Conservation (phyloP, 2,797 vertebrate genomes). For the Garrulus glandarius region DNA sequence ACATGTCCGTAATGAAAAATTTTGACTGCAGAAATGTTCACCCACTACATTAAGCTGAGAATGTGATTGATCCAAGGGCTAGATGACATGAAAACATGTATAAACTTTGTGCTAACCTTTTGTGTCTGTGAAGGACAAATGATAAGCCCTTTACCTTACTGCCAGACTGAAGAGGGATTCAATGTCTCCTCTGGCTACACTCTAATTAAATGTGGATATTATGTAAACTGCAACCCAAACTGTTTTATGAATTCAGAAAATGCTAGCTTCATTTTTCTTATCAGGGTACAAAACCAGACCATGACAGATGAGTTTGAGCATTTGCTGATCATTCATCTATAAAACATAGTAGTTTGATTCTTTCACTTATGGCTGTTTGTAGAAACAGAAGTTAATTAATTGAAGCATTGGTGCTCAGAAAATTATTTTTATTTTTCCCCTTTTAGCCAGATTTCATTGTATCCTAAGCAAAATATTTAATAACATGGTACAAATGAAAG, state of each 20-base stretch:
- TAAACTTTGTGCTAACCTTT: constrained; percentile 15
- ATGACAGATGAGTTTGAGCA: constrained; percentile 74
- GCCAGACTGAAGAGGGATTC: constrained; percentile 12
- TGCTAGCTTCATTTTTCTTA: constrained; percentile 70
- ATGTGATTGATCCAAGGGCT: neutral
- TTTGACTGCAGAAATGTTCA: neutral
- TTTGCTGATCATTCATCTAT: constrained; percentile 79
- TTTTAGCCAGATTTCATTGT: constrained; percentile 44
- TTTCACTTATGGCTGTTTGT: constrained; percentile 73
- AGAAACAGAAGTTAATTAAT: constrained; percentile 78
- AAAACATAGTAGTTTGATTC: constrained; percentile 74
- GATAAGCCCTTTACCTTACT: constrained; percentile 34
- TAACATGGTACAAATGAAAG: constrained; percentile 40
- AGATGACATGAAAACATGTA: neutral
- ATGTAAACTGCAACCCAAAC: constrained; percentile 48
- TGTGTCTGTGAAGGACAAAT: constrained; percentile 17
- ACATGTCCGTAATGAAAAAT: neutral
- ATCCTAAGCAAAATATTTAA: constrained; percentile 62
- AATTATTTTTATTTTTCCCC: constrained; percentile 54
- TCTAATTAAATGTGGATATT: constrained; percentile 67
- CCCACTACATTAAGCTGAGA: neutral
- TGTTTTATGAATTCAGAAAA: constrained; percentile 72
- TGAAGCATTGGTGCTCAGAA: constrained; percentile 32
- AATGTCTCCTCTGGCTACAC: constrained; percentile 24
- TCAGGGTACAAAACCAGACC: constrained; percentile 73